Evolutionary conservation across 1,140 invertebrate genomes (phyloP).

Genomic region (Drosophila murphyi): DNA sequence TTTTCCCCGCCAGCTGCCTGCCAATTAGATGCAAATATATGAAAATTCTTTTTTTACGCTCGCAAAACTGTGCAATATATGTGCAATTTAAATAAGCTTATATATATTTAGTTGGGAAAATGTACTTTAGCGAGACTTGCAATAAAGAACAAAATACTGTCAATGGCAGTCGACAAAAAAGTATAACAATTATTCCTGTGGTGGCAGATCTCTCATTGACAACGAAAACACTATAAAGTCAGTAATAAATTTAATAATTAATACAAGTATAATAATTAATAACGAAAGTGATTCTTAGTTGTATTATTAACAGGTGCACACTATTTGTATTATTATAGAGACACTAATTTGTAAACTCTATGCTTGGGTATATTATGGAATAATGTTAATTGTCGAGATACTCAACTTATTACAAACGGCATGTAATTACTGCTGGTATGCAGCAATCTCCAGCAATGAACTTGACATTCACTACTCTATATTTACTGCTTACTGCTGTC

Average conservation of each 20-base stretch:
- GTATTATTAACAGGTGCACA: no score
- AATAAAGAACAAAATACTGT: background rate
- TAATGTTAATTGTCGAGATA: background rate
- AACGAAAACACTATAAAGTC: background rate
- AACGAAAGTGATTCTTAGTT: no score
- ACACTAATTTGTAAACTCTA: no score
- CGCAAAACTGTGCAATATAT: conserved; percentile 22
- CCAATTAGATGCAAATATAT: conserved; percentile 81
- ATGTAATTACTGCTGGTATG: conserved; percentile 5
- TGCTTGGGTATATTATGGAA: no score
- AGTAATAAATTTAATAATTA: no score
- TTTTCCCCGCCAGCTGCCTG: conserved; percentile 61
- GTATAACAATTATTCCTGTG: background rate
- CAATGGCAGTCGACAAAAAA: background rate
- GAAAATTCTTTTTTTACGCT: conserved; percentile 29
- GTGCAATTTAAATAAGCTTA: conserved; percentile 16
- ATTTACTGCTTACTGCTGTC: background rate
- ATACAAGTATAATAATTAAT: no score
- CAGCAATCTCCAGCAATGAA: conserved; percentile 6
- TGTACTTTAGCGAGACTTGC: background rate
- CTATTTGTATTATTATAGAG: no score
- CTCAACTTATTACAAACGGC: background rate
- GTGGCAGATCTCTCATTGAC: background rate
- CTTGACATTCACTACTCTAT: conserved; percentile 24
- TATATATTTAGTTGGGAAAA: conserved; percentile 5